These are phyloP conservation scores for Asteroscopus sphinx DNA, from an alignment of 2,888 invertebrate genomes.

Conservation along the genomic window DNA sequence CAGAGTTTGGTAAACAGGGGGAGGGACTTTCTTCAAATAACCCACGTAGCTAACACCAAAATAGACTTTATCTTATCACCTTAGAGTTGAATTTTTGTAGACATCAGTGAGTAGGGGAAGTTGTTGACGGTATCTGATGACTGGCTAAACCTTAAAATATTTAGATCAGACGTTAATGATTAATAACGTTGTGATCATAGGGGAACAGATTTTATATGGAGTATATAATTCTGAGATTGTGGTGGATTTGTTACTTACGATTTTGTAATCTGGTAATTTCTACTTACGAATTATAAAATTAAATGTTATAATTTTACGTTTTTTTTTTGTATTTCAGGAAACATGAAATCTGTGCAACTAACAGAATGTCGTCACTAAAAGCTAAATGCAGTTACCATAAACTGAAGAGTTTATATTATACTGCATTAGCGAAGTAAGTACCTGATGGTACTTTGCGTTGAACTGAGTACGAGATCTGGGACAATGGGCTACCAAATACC, in stretches of 20 bases:
- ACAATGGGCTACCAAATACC: constrained; percentile 28
- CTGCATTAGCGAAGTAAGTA: background rate
- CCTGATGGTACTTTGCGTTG: background rate
- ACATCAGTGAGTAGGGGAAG: constrained; percentile 55
- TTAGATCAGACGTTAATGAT: constrained; percentile 63
- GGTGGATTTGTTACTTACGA: constrained; percentile 1
- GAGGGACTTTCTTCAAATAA: constrained; percentile 48
- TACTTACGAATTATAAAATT: no score
- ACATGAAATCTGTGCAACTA: background rate
- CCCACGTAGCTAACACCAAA: constrained; percentile 11
- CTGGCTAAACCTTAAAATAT: constrained; percentile 72
- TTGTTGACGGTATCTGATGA: constrained; percentile 81
- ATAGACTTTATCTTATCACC: constrained; percentile 16
- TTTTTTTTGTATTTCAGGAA: no score
- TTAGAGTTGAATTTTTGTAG: constrained; percentile 32
- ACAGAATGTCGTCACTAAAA: background rate
- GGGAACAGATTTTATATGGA: constrained; percentile 38
- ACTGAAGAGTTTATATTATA: background rate
- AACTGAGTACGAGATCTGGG: constrained; percentile 24
- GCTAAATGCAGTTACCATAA: background rate
- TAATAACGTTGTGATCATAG: constrained; percentile 58
- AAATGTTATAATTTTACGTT: no score
- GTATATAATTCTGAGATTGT: constrained; percentile 6
- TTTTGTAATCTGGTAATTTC: no score
- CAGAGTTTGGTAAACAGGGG: constrained; percentile 73